These are phyloP conservation scores for Ligdia adustata DNA, from an alignment of 2,888 invertebrate species.

Conservation along the genomic window DNA sequence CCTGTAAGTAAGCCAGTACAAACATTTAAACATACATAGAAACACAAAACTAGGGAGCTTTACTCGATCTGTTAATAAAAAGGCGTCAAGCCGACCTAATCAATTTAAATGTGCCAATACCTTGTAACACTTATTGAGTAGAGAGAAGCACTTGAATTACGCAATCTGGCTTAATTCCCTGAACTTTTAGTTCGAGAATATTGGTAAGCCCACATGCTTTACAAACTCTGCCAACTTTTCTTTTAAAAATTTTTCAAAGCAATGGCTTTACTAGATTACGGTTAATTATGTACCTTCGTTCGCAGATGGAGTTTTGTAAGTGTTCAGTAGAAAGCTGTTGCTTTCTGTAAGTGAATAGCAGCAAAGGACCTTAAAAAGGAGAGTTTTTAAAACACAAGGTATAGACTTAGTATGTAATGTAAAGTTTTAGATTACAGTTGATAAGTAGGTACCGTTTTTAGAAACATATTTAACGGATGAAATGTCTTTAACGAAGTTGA, in stretches of 20 bases:
- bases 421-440: no score
- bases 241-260: slow-evolving; percentile 8
- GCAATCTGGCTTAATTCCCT: slow-evolving; percentile 9
- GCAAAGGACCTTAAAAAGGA: no score
- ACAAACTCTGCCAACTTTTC: slow-evolving; percentile 11
- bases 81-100: not conserved
- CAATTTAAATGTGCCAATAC: slow-evolving; percentile 1
- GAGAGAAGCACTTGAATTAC: slow-evolving; percentile 8
- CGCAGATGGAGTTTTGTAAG: slow-evolving; percentile 1
- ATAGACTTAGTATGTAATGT: no score
- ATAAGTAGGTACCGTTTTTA: no score
- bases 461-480: no score
- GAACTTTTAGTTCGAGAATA: slow-evolving; percentile 12
- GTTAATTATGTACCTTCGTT: not conserved
- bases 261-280: slow-evolving; percentile 1
- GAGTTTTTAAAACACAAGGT: no score
- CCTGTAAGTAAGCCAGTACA: no score
- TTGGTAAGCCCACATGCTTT: slow-evolving; percentile 11
- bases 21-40: no score
- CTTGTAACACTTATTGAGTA: slow-evolving; percentile 4
- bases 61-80: no score
- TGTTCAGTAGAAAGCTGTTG: slow-evolving; percentile 3
- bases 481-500: no score
- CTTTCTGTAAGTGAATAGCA: slow-evolving; percentile 6
- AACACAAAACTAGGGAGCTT: no score